Evolutionary conservation across 2,113 vertebrate species (phyloP), one percentile per base, ranked within the genome.

Genomic region (Xenopus laevis): DNA sequence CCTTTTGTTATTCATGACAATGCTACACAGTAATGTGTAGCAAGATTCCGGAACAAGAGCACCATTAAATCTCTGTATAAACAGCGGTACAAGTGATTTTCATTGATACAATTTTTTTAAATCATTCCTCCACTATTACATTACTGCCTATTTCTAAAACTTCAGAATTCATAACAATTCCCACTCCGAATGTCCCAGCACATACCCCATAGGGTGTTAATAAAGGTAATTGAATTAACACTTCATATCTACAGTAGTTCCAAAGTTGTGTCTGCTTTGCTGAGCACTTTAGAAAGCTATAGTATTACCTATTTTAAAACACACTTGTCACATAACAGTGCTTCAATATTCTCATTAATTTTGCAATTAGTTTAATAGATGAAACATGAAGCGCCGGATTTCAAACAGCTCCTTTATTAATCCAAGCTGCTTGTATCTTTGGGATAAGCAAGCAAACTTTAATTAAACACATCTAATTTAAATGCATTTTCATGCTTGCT

Each of bases 341-440:
- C n/a, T 50, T 68, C 16, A 61, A 75, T 58, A 53, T 60, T 7
- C 10, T 40, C 27, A n/a, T 75, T 68, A 62, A 68, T 68, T 62
- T 68, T 63, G 57, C 65, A 68, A 75, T 75, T 50, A 67, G 23
- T 61, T 52, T 47, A 47, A 68, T 46, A 50, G 58, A 59, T 55
- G 27, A 59, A 65, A 62, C n/a, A 68, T 45, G 21, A 27, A 71
- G 45, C 45, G 59, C 16, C 33, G 13, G 44, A 57, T 53, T 71
- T 78, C 40, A 78, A 71, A 65, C 53, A 65, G 57, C 55, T 77
- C 20, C 20, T 65, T 60, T 64, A 10, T 57, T 50, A 72, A 53
- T 46, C 27, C 46, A 44, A 50, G 20, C 47, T 18, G 65, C 15
- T 52, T n/a, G 52, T 68, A 27, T 60, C 46, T 55, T 53, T 55